Conservation (phyloP, 2,797 vertebrate species). For the Anisognathus igniventris region DNA sequence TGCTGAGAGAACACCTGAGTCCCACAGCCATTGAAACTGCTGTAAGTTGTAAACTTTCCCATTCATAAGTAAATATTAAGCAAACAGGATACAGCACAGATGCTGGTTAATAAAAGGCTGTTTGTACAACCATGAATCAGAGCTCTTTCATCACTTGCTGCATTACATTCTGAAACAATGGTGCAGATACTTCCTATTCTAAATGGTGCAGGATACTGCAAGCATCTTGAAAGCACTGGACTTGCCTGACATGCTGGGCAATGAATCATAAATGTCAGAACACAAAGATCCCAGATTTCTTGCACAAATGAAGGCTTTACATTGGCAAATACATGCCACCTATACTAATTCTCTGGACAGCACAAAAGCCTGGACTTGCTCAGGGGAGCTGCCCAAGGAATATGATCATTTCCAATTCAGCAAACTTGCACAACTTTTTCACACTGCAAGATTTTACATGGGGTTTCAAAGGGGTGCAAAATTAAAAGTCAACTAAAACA, state of each 20-base stretch:
- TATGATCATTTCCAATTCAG: background rate
- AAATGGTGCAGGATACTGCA: background rate
- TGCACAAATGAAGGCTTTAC: background rate
- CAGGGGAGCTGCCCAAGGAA: background rate
- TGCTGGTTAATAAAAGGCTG: background rate
- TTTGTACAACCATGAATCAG: background rate
- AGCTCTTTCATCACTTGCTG: background rate
- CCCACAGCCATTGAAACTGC: slow-evolving; percentile 85
- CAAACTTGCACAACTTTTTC: background rate
- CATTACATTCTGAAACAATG: background rate
- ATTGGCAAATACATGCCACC: background rate
- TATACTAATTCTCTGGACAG: background rate
- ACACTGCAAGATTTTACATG: background rate
- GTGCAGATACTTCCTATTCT: background rate
- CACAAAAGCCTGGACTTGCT: background rate
- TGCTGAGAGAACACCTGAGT: slow-evolving; percentile 88
- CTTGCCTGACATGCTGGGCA: background rate
- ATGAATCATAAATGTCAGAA: background rate
- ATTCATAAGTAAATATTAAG: background rate
- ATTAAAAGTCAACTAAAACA: background rate
- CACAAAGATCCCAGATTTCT: background rate
- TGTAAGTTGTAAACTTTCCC: slow-evolving; percentile 71
- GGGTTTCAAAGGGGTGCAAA: background rate
- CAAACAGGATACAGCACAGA: background rate
- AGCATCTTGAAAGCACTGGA: background rate